These are phyloP conservation scores for Dicentrarchus labrax DNA, from an alignment of 2,113 vertebrate genomes.

Conservation along the genomic window DNA sequence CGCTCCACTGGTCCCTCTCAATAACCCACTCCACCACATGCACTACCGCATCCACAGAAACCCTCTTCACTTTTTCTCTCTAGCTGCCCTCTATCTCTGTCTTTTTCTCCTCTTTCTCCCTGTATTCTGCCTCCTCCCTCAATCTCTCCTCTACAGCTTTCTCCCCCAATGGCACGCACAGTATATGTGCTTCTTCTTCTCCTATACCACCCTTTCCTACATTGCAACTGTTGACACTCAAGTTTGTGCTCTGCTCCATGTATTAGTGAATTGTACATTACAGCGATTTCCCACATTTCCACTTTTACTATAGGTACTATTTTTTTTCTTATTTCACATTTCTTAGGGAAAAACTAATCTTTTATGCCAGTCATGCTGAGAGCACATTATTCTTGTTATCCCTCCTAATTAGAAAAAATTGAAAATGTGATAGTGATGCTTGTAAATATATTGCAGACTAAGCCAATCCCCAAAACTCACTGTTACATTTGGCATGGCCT, in stretches of 20 bases:
- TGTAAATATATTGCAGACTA: conserved; percentile 68
- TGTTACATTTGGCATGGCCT: conserved; percentile 65
- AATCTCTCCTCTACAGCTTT: conserved; percentile 34
- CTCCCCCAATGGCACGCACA: conserved; percentile 46
- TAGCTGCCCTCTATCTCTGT: neutral
- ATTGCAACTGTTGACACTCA: conserved; percentile 49
- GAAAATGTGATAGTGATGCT: conserved; percentile 78
- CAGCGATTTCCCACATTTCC: conserved; percentile 15
- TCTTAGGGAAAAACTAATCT: conserved; percentile 51
- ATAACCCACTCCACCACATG: conserved; percentile 60
- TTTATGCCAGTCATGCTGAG: conserved; percentile 68
- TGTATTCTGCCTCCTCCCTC: conserved; percentile 13
- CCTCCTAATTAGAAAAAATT: conserved; percentile 76
- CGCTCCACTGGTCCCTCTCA: conserved; percentile 62
- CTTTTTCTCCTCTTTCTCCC: neutral
- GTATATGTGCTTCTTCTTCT: conserved; percentile 41
- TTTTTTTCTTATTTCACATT: conserved; percentile 29
- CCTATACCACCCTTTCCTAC: conserved; percentile 11
- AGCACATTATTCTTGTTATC: conserved; percentile 75
- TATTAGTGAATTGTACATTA: conserved; percentile 59
- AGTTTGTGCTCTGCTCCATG: conserved; percentile 52
- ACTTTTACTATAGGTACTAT: conserved; percentile 49
- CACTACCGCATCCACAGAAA: conserved; percentile 32
- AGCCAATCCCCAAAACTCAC: conserved; percentile 61
- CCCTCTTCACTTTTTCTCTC: conserved; percentile 38